Evolutionary conservation across 2,113 vertebrate genomes (phyloP), one percentile per base, ranked within the genome.

Genomic region (Malurus alboscapulatus): DNA sequence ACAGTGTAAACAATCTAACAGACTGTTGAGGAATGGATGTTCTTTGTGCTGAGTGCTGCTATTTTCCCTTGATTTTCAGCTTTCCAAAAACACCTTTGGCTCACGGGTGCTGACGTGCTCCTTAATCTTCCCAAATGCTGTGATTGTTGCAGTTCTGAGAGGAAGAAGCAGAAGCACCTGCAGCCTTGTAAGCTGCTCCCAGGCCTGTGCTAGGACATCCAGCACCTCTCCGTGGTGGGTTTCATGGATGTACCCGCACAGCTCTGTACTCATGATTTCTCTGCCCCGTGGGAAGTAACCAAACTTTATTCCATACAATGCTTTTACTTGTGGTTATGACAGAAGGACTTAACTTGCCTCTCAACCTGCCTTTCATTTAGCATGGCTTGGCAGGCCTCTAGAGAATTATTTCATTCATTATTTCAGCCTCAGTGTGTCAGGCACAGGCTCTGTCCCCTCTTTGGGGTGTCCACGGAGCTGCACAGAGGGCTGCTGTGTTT

Each of bases 221-320:
- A 42, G n/a, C 2, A 29, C 61, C 1, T 2, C n/a, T 16, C 34
- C 0, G 0, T 19, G 29, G 12, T 4, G 48, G 0, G 0, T 21
- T 71, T 53, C 8, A 8, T 50, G 47, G 36, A 12, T 2, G 6
- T 14, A 50, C 27, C 36, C 61, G 36, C 26, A n/a, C 21, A 40
- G 18, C 10, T 44, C 45, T 34, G 1, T 8, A 13, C 29, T 50
- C 51, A 7, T 1, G 0, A 25, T 55, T 73, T 57, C 74, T 63
- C 34, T 19, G 7, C 20, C 18, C 7, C 7, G 2, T 2, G 4
- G 29, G 25, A 47, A 34, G 26, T 63, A 77, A 48, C 15, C 12
- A 48, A 55, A 68, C 15, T 40, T 47, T 7, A 6, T 58, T 79
- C 26, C 44, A 32, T 5, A 8, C 13, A 40, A 14, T 0, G 0